These are phyloP conservation scores for Drosophila ogumai DNA, from an alignment of 1,140 invertebrate species.

Conservation along the genomic window DNA sequence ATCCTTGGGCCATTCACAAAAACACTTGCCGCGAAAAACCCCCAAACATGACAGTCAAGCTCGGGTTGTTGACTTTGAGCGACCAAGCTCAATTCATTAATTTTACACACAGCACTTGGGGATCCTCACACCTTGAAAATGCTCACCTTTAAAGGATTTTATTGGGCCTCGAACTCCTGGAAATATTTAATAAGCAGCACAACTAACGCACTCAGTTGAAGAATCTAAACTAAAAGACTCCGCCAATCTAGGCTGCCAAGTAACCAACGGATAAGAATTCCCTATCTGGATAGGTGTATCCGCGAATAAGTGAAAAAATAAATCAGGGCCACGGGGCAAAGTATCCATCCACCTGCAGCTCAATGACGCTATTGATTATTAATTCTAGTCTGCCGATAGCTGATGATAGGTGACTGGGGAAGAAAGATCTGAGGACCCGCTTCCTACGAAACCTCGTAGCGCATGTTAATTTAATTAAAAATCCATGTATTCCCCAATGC, in stretches of 20 bases:
- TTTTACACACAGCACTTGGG: conserved; percentile 32
- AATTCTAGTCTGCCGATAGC: conserved; percentile 32
- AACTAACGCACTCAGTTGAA: conserved; percentile 8
- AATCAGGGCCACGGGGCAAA: conserved; percentile 30
- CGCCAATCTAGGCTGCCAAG: conserved; percentile 2
- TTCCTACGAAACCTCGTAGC: conserved; percentile 20
- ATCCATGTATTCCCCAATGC: conserved; percentile 35
- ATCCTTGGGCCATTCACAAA: conserved; percentile 51
- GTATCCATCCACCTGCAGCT: conserved; percentile 10
- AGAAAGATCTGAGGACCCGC: conserved; percentile 38
- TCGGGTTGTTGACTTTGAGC: conserved; percentile 48
- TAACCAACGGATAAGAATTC: conserved; percentile 39
- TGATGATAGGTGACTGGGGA: conserved; percentile 4
- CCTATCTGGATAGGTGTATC: conserved; percentile 29
- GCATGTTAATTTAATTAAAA: conserved; percentile 66
- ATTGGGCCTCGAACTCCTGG: background rate
- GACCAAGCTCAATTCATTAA: conserved; percentile 23
- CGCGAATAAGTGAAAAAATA: conserved; percentile 3
- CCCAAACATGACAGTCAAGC: conserved; percentile 38
- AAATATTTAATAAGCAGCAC: background rate
- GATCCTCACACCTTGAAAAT: conserved; percentile 4
- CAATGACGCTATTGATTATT: conserved; percentile 56
- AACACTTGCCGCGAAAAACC: conserved; percentile 47
- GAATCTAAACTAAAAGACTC: conserved; percentile 17
- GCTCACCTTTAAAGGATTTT: conserved; percentile 30